Percentiles rank a stretch among this genome's conserved stretches.
Evolutionary conservation across 2,888 invertebrate genomes (phyloP).

Genomic region (Scelioninae gen. 1): DNA sequence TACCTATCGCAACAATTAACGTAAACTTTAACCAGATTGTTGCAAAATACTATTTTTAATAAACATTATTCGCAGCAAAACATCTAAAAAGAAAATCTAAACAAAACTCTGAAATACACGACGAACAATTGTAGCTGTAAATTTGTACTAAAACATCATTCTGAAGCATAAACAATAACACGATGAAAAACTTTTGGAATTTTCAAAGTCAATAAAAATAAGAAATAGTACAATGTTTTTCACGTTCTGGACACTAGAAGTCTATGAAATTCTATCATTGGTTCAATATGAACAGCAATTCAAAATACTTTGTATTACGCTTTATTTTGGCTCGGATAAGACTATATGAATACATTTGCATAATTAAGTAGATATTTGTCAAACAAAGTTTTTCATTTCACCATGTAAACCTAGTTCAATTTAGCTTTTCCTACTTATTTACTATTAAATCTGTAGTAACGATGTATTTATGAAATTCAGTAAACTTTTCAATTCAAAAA

Average conservation of each 20-base stretch:
- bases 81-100: background rate
- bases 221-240: slow-evolving; percentile 18
- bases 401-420: no score
- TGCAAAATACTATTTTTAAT: slow-evolving; percentile 2
- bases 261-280: background rate
- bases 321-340: no score
- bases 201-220: slow-evolving; percentile 6
- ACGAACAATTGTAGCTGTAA: slow-evolving; percentile 1
- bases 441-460: no score
- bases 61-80: slow-evolving; percentile 12
- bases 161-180: background rate
- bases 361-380: no score
- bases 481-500: no score
- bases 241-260: slow-evolving; percentile 4
- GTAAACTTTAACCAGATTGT: slow-evolving; percentile 21
- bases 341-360: no score
- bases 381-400: no score
- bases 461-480: no score
- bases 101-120: slow-evolving; percentile 2
- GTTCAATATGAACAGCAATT: background rate
- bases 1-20: slow-evolving; percentile 23
- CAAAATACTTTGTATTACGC: no score
- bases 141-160: background rate
- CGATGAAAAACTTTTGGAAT: background rate
- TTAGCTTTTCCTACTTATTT: no score